phyloP scores from a whole-genome alignment of 1,140 invertebrate genomes.

The Gonioctena quinquepunctata region DNA sequence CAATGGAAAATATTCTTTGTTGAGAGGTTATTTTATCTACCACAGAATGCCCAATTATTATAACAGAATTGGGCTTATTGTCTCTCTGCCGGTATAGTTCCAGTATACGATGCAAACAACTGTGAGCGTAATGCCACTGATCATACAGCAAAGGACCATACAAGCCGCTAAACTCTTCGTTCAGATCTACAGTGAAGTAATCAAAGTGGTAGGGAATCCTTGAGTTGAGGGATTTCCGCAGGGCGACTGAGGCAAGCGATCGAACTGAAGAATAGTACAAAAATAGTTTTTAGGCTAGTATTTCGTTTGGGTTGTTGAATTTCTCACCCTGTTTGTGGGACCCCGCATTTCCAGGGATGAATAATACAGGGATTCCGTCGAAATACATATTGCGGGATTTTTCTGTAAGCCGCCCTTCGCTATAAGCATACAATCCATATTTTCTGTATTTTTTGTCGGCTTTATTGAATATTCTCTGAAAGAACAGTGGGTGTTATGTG shows the following conservation, averaged over 20 bases:
- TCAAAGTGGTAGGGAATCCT: slow-evolving; percentile 76
- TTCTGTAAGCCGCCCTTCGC: slow-evolving; percentile 78
- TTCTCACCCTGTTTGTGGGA: slow-evolving; percentile 89
- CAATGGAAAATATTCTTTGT: too few species aligned
- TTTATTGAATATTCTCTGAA: slow-evolving; percentile 69
- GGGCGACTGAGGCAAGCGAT: slow-evolving; percentile 85
- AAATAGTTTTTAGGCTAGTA: too few species aligned
- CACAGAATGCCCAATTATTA: slow-evolving; percentile 91
- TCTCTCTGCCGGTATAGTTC: slow-evolving; percentile 67
- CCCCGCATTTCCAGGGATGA: slow-evolving; percentile 90
- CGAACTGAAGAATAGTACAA: too few species aligned
- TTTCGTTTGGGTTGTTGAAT: too few species aligned
- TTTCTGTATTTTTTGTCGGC: slow-evolving; percentile 68
- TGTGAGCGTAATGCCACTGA: slow-evolving; percentile 77
- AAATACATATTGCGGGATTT: slow-evolving; percentile 73
- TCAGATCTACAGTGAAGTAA: slow-evolving; percentile 83
- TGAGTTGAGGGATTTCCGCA: slow-evolving; percentile 73
- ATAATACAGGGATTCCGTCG: slow-evolving; percentile 86
- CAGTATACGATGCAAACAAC: slow-evolving; percentile 74
- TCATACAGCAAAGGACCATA: slow-evolving; percentile 77
- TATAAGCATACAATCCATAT: slow-evolving; percentile 87
- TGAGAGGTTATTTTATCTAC: too few species aligned
- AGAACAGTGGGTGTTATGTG: slow-evolving; percentile 25
- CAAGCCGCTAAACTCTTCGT: slow-evolving; percentile 79
- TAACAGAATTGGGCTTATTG: slow-evolving; percentile 64